These are phyloP conservation scores for Xyrichtys novacula DNA, from an alignment of 2,797 vertebrate genomes.

Conservation along the genomic window DNA sequence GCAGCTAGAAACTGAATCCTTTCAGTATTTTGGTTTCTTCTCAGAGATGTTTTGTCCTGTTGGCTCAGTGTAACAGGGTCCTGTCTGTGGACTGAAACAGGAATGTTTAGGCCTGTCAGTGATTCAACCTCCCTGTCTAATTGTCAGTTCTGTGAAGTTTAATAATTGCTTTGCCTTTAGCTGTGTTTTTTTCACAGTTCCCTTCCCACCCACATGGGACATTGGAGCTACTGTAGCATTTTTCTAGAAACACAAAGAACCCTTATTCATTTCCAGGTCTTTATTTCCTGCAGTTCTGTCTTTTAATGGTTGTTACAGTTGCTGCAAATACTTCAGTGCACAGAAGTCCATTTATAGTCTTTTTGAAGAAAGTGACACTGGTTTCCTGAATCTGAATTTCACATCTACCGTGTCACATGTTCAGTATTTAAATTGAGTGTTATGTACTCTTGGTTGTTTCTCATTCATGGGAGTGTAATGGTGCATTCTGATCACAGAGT, in stretches of 20 bases:
- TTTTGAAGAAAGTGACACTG: not conserved
- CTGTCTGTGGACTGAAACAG: constrained; percentile 25
- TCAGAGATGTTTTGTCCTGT: constrained; percentile 27
- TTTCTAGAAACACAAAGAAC: constrained; percentile 20
- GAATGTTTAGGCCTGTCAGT: constrained; percentile 45
- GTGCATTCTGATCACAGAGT: too few relatives aligned
- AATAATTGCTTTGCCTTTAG: constrained; percentile 48
- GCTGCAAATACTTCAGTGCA: not conserved
- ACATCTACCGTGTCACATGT: too few relatives aligned
- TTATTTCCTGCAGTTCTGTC: not conserved
- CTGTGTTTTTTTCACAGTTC: constrained; percentile 20
- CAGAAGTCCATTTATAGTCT: not conserved
- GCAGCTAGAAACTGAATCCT: constrained; percentile 33
- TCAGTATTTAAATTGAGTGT: too few relatives aligned
- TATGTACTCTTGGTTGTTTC: too few relatives aligned
- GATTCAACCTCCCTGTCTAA: constrained; percentile 32
- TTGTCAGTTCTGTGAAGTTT: constrained; percentile 52
- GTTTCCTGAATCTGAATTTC: not conserved
- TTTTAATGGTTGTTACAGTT: not conserved
- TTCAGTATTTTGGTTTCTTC: constrained; percentile 26
- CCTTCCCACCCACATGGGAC: constrained; percentile 34
- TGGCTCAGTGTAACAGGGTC: constrained; percentile 25
- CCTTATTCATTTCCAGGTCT: constrained; percentile 15
- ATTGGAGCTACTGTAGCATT: constrained; percentile 28
- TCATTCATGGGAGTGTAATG: too few relatives aligned